Percentiles rank a stretch among this genome's conserved stretches.
Conservation (phyloP, 2,797 vertebrate species). For the Rhynchonycteris naso region DNA sequence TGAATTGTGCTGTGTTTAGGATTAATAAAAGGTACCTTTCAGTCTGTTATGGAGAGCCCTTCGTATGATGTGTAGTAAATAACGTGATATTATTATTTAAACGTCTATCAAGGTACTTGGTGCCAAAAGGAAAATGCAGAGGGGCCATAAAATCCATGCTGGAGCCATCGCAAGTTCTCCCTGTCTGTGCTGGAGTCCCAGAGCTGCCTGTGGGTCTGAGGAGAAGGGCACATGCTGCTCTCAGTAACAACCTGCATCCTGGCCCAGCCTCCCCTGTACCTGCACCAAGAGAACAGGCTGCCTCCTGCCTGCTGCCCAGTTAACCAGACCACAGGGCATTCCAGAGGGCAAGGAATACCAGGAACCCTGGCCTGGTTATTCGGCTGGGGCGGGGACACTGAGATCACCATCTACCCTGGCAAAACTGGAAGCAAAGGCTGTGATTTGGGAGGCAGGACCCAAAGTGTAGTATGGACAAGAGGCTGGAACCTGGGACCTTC, state of each 20-base stretch:
- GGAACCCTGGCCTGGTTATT: neutral
- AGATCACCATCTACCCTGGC: neutral
- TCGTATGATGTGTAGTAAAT: neutral
- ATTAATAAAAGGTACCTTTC: neutral
- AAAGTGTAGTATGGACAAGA: neutral
- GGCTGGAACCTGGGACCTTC: neutral
- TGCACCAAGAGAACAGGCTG: neutral
- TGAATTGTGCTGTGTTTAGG: neutral
- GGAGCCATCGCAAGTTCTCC: neutral
- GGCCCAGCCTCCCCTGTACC: neutral
- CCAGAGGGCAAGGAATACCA: neutral
- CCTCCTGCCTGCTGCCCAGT: neutral
- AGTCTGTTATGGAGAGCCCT: neutral
- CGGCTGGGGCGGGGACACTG: neutral
- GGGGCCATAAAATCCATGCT: neutral
- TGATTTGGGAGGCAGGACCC: neutral
- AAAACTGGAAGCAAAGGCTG: neutral
- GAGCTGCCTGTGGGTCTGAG: neutral
- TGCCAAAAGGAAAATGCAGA: neutral
- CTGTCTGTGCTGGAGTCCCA: neutral
- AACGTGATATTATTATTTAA: neutral
- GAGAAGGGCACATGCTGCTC: neutral
- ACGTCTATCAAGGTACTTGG: neutral
- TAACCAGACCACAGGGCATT: neutral
- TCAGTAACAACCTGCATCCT: neutral